Base-by-base conservation (phyloP, 1,140 invertebrate species). In the Calycopis cecrops region DNA sequence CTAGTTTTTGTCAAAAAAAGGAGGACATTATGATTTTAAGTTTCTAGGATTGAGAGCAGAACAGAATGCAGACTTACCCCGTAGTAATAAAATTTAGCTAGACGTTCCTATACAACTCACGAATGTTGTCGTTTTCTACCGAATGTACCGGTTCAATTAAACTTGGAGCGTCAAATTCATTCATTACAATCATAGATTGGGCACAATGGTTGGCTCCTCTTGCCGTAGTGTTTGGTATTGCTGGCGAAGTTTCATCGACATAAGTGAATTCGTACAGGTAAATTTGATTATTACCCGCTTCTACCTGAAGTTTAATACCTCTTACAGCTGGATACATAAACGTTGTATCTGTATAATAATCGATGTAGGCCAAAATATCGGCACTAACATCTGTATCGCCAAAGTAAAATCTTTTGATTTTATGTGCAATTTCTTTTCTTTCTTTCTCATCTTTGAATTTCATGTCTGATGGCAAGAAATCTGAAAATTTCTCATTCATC, bases 401-500 rank as follows among this genome's bases (percentile, higher is more conserved):
- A 49, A 76, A 78, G 49, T 78, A 75, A 55, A 74, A 68, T 12
- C 49, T 16, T 57, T 71, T 76, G 7, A 73, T 59, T 44, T 42
- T 58, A 34, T 66, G 14, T 0, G 57, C 67, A 1, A 73, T 60
- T 14, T 35, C 17, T 42, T 63, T 51, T 38, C 57, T 73, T 57
- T 67, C 58, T 9, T 61, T 47, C 9, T 67, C 52, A 51, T 52
- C 64, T 11, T 57, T 34, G 62, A 80, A 80, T 9, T 66, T 16
- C 16, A 80, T 62, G 53, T 80, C 77, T 35, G 35, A 37, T 33
- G 73, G 77, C 48, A 80, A 58, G 38, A 75, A 82, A 9, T 72
- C 63, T 7, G 69, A 65, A 65, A 82, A 79, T 1, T 79, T 76
- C 0, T 60, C 33, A 57, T 80, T 78, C 77, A 85, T 82, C 48